phyloP scores from a whole-genome alignment of 2,113 vertebrate genomes.

The Grantiella picta region DNA sequence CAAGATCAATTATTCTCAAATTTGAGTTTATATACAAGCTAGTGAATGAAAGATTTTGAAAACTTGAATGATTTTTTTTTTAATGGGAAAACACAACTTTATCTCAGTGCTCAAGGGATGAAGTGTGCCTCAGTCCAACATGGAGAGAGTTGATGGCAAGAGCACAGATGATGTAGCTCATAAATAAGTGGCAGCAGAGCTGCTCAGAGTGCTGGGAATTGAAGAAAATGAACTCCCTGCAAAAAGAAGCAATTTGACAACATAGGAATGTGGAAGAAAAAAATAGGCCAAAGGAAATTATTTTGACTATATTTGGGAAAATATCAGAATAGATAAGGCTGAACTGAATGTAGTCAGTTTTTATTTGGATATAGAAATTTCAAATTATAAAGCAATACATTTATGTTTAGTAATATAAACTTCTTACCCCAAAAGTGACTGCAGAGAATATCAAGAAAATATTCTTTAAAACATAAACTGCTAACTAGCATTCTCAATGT shows the following conservation, averaged over 20 bases:
- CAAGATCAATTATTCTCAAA: constrained; percentile 46
- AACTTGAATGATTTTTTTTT: not conserved
- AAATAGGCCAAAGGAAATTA: not conserved
- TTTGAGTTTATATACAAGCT: not conserved
- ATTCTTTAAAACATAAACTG: not conserved
- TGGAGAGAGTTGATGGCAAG: not conserved
- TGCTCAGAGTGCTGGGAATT: not conserved
- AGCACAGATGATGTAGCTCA: not conserved
- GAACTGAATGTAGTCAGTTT: not conserved
- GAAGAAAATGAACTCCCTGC: not conserved
- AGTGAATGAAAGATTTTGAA: not conserved
- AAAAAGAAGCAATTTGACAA: not conserved
- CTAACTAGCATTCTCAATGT: not conserved
- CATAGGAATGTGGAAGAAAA: not conserved
- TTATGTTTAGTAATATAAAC: not conserved
- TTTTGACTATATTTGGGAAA: not conserved
- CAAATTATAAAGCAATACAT: not conserved
- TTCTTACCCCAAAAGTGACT: not conserved
- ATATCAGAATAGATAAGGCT: not conserved
- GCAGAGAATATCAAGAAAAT: not conserved
- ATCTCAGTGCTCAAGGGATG: not conserved
- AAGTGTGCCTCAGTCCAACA: not conserved
- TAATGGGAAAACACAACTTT: not conserved
- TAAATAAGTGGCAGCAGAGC: not conserved
- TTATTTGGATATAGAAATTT: not conserved